A percentile compares a stretch with the other conserved stretches of the same genome.
Conservation (phyloP, 2,113 vertebrate genomes). For the Myrmecophaga tridactyla region DNA sequence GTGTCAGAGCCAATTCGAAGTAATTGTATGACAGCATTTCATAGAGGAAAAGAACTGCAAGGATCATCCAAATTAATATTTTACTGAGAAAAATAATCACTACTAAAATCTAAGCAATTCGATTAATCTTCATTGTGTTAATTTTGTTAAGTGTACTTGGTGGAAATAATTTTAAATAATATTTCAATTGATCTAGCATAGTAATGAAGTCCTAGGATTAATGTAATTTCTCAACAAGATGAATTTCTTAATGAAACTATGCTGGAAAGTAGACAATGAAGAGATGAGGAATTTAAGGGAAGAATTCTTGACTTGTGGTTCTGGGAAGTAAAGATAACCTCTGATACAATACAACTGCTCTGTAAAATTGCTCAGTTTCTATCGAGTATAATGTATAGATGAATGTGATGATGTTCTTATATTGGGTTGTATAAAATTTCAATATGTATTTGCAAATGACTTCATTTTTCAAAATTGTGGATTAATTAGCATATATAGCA, state of each 20-base stretch:
- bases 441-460: not conserved
- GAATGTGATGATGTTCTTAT: not conserved
- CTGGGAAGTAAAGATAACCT: not conserved
- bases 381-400: not conserved
- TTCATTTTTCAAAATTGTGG: not conserved
- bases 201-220: not conserved
- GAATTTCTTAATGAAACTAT: not conserved
- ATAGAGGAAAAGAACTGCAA: not conserved
- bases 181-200: not conserved
- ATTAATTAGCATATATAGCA: not conserved
- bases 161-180: conserved; percentile 11
- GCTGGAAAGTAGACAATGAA: not conserved
- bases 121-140: not conserved
- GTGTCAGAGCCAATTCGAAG: not conserved
- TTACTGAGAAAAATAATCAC: not conserved
- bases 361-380: not conserved
- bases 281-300: not conserved
- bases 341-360: not conserved
- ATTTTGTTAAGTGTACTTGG: not conserved
- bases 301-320: not conserved
- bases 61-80: not conserved
- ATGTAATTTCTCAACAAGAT: not conserved
- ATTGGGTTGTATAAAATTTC: not conserved
- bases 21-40: not conserved
- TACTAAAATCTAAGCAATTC: not conserved